phyloP scores from a whole-genome alignment of 2,113 vertebrate species.

The Sander vitreus region DNA sequence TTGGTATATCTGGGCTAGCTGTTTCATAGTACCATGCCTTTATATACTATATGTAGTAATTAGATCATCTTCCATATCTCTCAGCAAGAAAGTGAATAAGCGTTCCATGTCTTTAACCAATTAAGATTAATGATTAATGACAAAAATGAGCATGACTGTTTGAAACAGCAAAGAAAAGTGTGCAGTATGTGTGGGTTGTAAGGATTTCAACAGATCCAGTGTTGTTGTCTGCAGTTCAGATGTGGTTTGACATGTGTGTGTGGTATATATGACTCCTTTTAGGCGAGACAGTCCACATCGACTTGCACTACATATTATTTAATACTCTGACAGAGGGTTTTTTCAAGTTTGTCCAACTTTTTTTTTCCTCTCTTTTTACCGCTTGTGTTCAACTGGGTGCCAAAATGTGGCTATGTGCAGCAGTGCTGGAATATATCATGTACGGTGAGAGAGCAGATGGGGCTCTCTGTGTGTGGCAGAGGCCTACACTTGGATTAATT shows the following conservation, averaged over 20 bases:
- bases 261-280: slow-evolving; percentile 80
- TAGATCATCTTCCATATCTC: not conserved
- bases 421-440: slow-evolving; percentile 84
- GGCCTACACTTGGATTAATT: slow-evolving; percentile 68
- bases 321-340: slow-evolving; percentile 68
- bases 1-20: not conserved
- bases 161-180: slow-evolving; percentile 28
- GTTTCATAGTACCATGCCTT: too few relatives aligned
- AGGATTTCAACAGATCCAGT: slow-evolving; percentile 60
- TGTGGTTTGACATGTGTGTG: slow-evolving; percentile 76
- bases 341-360: slow-evolving; percentile 79
- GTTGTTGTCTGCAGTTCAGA: slow-evolving; percentile 65
- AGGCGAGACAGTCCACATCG: slow-evolving; percentile 69
- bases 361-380: slow-evolving; percentile 37
- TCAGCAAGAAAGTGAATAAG: not conserved
- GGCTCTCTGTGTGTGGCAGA: slow-evolving; percentile 74
- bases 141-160: slow-evolving; percentile 15
- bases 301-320: slow-evolving; percentile 75
- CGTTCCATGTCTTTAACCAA: not conserved
- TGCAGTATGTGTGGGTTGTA: slow-evolving; percentile 39
- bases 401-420: slow-evolving; percentile 77
- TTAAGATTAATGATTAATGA: slow-evolving; percentile 29
- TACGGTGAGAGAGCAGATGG: slow-evolving; percentile 74
- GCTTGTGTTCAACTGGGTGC: slow-evolving; percentile 54
- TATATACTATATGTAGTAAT: too few relatives aligned